phyloP scores from a whole-genome alignment of 2,888 invertebrate species.

The Heteromyza rotundicornis region DNA sequence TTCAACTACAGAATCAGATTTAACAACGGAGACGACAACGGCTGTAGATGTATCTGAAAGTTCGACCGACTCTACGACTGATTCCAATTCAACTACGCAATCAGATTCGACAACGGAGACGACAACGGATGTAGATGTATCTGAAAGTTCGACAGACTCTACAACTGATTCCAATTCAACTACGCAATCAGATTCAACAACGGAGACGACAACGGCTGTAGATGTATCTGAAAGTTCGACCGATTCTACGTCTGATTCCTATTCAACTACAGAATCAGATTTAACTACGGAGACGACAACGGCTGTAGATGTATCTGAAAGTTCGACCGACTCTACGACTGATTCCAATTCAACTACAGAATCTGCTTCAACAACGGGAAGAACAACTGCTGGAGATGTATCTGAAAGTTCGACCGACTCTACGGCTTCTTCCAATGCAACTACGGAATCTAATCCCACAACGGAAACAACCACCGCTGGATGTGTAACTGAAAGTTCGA shows the following conservation, averaged over 20 bases:
- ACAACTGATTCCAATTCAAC: background rate
- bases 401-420: background rate
- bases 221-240: background rate
- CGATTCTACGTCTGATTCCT: background rate
- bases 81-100: background rate
- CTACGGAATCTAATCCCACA: background rate
- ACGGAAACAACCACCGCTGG: background rate
- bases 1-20: too few species aligned
- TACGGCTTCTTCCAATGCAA: background rate
- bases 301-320: too few species aligned
- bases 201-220: background rate
- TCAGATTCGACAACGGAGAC: background rate
- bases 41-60: background rate
- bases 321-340: background rate
- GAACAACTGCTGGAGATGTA: background rate
- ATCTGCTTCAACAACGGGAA: background rate
- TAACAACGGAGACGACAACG: too few species aligned
- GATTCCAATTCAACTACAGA: background rate
- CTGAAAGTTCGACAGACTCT: background rate
- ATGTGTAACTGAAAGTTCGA: background rate
- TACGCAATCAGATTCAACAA: background rate
- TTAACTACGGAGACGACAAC: background rate
- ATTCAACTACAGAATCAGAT: background rate
- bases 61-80: background rate
- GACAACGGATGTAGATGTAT: too few species aligned